Base-by-base conservation (phyloP, 2,888 invertebrate genomes). In the Epinotia ramella region DNA sequence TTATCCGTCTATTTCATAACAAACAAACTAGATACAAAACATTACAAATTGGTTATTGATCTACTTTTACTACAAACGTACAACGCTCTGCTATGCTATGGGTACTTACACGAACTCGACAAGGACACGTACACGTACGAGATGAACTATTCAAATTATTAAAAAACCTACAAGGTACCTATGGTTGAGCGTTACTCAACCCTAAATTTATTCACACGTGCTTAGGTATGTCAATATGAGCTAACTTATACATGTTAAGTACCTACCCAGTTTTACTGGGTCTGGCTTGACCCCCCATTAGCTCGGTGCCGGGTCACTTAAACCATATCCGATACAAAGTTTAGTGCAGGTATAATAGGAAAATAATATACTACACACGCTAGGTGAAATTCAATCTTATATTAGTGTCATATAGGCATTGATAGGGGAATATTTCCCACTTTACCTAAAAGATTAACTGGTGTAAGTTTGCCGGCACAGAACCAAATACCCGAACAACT, bases 11-110 rank as follows among this genome's bases (percentile, higher is more conserved):
- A 86, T 80, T 83, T 81, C 79, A 82, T 82, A 83, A 84, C 87
- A 87, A 87, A 85, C 85, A 87, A 87, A 85, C 85, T 84, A 86
- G 87, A 88, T 89, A 89, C 86, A 89, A 88, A 89, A 88, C 86
- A 84, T 85, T 89, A 89, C 87, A 89, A 88, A 88, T 86, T 84
- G 81, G 82, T 86, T 86, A 87, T 80, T 76, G 79, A 84, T 86
- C 78, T 69, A 69, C 40, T 59, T 24, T 69, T 44, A 28, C 69
- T 59, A 69, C 59, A 53, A 59, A 69, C 49, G 49, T 53, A 66
- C 66, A 66, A 46, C 46, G 69, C 44, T 60, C 46, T 69, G 69
- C 69, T 68, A 59, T 69, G 69, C 69, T 68, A 59, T 44, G 57
- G 57, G 40, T 68, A 68, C 68, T 59, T 57, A 59, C 20, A 66